Conservation (phyloP, 2,113 vertebrate genomes). For the Salvelinus namaycush region DNA sequence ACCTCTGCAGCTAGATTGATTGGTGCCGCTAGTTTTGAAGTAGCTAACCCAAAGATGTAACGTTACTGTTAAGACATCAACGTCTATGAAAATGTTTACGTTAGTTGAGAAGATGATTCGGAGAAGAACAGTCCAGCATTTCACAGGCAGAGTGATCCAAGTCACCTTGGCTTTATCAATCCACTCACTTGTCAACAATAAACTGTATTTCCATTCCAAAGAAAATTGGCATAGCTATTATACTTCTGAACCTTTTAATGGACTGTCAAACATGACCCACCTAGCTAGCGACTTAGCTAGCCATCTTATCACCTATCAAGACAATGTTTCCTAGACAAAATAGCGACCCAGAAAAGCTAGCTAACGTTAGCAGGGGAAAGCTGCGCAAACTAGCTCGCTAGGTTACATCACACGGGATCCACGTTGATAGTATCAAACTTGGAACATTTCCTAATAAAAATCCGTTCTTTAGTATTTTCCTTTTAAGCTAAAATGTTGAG, state of each 20-base stretch:
- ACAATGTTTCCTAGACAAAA: too few species aligned
- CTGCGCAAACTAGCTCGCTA: neutral
- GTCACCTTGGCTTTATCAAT: too few species aligned
- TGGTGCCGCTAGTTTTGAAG: neutral
- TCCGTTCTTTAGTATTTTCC: neutral
- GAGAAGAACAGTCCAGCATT: neutral
- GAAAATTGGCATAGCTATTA: too few species aligned
- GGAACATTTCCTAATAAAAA: neutral
- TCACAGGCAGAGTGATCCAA: neutral
- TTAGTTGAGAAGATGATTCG: neutral
- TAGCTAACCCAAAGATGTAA: too few species aligned
- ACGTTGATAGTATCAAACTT: neutral
- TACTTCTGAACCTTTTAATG: too few species aligned
- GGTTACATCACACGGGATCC: constrained; percentile 5
- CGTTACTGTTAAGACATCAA: too few species aligned
- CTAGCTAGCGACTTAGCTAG: too few species aligned
- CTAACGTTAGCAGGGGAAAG: neutral
- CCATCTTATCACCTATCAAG: too few species aligned
- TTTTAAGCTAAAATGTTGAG: neutral
- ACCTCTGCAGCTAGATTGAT: neutral
- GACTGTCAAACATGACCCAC: too few species aligned
- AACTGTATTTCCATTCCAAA: too few species aligned
- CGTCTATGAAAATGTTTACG: too few species aligned
- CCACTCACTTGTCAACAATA: too few species aligned
- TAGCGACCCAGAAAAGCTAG: neutral